A percentile compares a stretch with the other conserved stretches of the same genome.
These are phyloP conservation scores for Crenuchus spilurus DNA, from an alignment of 2,797 vertebrate species.

Conservation along the genomic window DNA sequence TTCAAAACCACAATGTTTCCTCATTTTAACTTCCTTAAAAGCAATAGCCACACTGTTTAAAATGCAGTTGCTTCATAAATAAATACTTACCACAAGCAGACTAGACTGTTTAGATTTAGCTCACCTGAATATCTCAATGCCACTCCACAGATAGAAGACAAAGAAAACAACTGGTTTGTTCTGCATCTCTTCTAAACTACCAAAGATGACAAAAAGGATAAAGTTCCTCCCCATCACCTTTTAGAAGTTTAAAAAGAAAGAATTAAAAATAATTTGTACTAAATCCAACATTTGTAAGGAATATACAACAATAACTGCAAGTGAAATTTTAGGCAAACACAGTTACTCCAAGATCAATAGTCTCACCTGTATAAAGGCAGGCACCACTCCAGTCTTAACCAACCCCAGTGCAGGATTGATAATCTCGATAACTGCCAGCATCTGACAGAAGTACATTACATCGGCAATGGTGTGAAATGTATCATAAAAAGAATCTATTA, in stretches of 20 bases:
- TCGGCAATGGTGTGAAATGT: constrained; percentile 92
- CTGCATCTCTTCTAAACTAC: constrained; percentile 92
- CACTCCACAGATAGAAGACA: constrained; percentile 92
- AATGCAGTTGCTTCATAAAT: not conserved
- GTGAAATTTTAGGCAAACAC: not conserved
- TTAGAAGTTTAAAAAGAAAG: constrained; percentile 17
- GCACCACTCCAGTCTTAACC: constrained; percentile 82
- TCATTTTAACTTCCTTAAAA: constrained; percentile 3
- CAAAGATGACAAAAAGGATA: constrained; percentile 91
- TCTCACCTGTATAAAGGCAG: constrained; percentile 84
- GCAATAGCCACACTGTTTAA: not conserved
- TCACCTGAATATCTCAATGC: constrained; percentile 90
- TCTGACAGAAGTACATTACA: constrained; percentile 98
- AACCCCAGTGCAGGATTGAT: constrained; percentile 90
- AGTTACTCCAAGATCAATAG: no score
- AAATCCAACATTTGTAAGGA: not conserved
- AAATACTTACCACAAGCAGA: not conserved
- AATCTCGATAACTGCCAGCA: constrained; percentile 86
- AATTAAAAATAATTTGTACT: constrained; percentile 5
- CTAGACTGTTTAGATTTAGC: constrained; percentile 11
- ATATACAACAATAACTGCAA: not conserved
- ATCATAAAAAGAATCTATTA: constrained; percentile 91
- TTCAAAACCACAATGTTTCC: not conserved
- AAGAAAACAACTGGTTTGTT: constrained; percentile 92
- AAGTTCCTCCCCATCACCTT: constrained; percentile 93